Base-by-base conservation (phyloP, 2,113 vertebrate species). In the Micronisus gabar region DNA sequence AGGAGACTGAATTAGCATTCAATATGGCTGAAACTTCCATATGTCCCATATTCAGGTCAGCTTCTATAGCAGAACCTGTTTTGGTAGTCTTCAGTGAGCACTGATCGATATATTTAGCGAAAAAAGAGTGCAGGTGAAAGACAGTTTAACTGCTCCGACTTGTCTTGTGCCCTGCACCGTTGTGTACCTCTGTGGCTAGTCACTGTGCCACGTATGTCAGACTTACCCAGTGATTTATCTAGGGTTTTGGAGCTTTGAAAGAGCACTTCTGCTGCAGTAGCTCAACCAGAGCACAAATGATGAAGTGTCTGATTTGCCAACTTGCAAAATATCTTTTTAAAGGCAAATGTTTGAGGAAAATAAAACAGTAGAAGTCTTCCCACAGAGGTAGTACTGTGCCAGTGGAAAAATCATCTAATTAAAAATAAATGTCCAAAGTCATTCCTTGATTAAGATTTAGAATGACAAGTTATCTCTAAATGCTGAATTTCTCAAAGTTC, bases 21-120 rank as follows among this genome's bases (percentile, higher is more conserved):
- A 26, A 12, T 4, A 9, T 65, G 91, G 70, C 90, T 91, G 96
- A 40, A 63, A 45, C 78, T 95, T 93, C 93, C 92, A 88, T 62
- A 74, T 7, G 70, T 74, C 79, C 74, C 79, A 50, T 76, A 8
- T 56, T 93, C 2, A 7, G 79, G 65, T 59, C 30, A 2, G 65
- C 86, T 92, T 40, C 92, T 81, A 19, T 3, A 47, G 53, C 87
- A 80, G 48, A 23, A 45, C 84, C 72, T 22, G 9, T 3, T 15
- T 30, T 41, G 61, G 48, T 59, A 48, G 40, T 2, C 73, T 65
- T 52, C 63, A 55, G 59, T 34, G 82, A 38, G 88, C 70, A 17
- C 62, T n/a, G 36, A 48, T 55, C 48, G 7, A 11, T 32, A 8
- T 13, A 45, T n/a, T 52, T 25, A 62, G 56, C 1, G 4, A 58